Evolutionary conservation across 2,888 invertebrate genomes (phyloP).

Genomic region (Nebria brevicollis): DNA sequence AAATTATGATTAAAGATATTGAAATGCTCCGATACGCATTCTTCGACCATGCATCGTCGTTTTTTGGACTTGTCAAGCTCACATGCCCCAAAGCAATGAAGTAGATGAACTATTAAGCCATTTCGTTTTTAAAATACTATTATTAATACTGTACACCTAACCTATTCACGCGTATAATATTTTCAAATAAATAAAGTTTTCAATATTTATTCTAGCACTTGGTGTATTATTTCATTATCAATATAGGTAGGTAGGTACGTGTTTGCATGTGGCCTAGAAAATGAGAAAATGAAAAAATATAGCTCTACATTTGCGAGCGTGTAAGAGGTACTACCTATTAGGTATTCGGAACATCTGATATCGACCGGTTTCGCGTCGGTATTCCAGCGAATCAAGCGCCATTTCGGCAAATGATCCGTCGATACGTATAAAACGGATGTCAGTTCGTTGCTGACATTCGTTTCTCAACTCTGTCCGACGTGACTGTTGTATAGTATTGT

Average conservation of each 20-base stretch:
- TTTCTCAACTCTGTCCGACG: background rate
- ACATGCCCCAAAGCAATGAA: constrained; percentile 63
- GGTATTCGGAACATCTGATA: background rate
- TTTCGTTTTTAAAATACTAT: too few species aligned
- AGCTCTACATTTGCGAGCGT: too few species aligned
- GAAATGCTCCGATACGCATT: constrained; percentile 74
- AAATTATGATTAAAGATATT: constrained; percentile 75
- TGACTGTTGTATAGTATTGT: background rate
- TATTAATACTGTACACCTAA: too few species aligned
- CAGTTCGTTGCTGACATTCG: background rate
- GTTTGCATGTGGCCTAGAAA: too few species aligned
- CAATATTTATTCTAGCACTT: too few species aligned
- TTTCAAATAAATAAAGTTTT: too few species aligned
- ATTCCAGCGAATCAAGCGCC: background rate
- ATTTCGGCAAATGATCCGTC: background rate
- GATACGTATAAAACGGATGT: constrained; percentile 15
- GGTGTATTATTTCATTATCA: too few species aligned
- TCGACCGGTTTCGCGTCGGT: constrained; percentile 7
- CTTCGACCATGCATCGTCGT: constrained; percentile 81
- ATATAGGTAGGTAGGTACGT: too few species aligned
- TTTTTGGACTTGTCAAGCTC: constrained; percentile 83
- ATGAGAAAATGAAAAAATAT: too few species aligned
- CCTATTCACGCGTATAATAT: too few species aligned
- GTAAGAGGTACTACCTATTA: too few species aligned
- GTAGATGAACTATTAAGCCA: background rate